Percentiles rank a stretch among this genome's conserved stretches.
Conservation (phyloP, 2,888 invertebrate species). For the Stegana nigrithorax region DNA sequence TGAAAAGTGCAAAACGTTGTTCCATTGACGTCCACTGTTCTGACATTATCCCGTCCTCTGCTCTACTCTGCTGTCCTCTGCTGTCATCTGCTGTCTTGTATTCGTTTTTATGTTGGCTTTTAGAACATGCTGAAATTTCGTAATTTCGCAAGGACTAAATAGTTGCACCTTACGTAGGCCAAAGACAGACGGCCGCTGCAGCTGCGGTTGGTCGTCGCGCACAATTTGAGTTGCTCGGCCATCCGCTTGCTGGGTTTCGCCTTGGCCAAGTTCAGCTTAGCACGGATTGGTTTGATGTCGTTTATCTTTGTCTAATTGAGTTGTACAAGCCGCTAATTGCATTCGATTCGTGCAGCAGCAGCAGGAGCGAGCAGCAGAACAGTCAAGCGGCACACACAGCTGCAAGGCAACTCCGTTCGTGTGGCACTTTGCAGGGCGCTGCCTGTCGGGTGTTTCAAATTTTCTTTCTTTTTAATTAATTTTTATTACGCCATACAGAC, state of each 20-base stretch:
- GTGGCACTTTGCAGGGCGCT: too few relatives aligned
- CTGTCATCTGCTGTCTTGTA: too few relatives aligned
- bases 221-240: background rate
- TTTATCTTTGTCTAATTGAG: constrained; percentile 58
- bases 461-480: too few relatives aligned
- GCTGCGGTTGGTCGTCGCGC: background rate
- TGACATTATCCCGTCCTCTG: background rate
- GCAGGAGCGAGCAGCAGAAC: too few relatives aligned
- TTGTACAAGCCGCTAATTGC: constrained; percentile 66
- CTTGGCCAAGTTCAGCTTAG: too few relatives aligned
- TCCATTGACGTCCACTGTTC: background rate
- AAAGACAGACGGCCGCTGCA: background rate
- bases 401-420: too few relatives aligned
- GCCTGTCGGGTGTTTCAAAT: too few relatives aligned
- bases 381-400: too few relatives aligned
- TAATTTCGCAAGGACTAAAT: background rate
- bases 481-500: too few relatives aligned
- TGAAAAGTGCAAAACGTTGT: constrained; percentile 11
- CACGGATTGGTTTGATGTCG: background rate
- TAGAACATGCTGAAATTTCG: background rate
- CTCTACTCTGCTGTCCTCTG: background rate
- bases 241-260: constrained; percentile 8
- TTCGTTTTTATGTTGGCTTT: background rate
- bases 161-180: background rate
- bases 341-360: constrained; percentile 67